Base-by-base conservation (phyloP, 2,113 vertebrate genomes). In the Trematomus loennbergii region DNA sequence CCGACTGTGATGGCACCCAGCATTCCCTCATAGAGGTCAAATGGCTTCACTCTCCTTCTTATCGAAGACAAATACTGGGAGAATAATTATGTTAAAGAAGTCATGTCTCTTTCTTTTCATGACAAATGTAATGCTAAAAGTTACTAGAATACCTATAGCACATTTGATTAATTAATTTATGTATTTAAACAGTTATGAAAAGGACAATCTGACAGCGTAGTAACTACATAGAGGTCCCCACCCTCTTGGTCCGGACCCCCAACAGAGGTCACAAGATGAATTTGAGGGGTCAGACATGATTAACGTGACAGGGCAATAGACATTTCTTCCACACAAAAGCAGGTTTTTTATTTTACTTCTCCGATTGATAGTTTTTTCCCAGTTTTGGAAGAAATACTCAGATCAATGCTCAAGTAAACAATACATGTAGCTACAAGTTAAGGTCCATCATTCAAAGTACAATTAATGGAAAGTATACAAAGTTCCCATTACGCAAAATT, bases 21-120 rank as follows among this genome's bases (percentile, higher is more conserved):
- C 84, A 89, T 87, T 89, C 87, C 89, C 80, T 68, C 76, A 75
- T 76, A 69, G 78, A 72, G 90, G 88, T 93, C 93, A 88, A 59
- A 91, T 88, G 81, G 72, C 90, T 89, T 87, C 88, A 87, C 88
- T 82, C 76, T 48, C 33, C 29, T 1, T 60, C 59, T 18, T 60
- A 64, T 81, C 72, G 43, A 16, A 16, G 43, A 33, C 3, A 11
- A 25, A 62, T 9, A 29, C 57, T 40, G 50, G 9, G 12, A 5
- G 72, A 75, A 77, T 81, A 70, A 15, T 12, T 18, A 59, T 6
- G 48, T 12, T 10, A 11, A 72, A 58, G 40, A 45, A 13, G 45
- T 16, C 6, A 20, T 0, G 5, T 15, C 7, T 25, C 5, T 64
- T 29, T 54, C 2, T 57, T 54, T 57, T 75, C 12, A 5, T 9